Evolutionary conservation across 64 coral and sea anemone species (phyloP).

Genomic region (Dendrophyllia cribrosa): DNA sequence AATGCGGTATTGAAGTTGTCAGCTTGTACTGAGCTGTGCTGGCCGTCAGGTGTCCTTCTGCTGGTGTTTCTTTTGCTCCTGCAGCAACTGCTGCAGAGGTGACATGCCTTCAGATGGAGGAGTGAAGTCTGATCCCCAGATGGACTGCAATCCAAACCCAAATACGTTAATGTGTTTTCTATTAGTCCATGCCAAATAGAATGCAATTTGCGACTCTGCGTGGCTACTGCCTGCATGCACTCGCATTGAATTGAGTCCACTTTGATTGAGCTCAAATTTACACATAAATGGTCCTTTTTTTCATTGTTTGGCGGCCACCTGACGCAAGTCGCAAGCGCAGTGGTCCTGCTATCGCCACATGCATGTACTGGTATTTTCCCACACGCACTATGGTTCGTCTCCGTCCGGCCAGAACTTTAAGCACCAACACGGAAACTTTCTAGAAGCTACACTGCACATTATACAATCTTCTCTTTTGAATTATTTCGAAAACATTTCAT

Average conservation of each 20-base stretch:
- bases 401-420: no score
- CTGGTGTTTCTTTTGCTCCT: slow-evolving; percentile 75
- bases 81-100: slow-evolving; percentile 62
- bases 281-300: neutral
- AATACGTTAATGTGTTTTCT: neutral
- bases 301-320: no score
- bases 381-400: no score
- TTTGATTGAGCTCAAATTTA: neutral
- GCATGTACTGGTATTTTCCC: no score
- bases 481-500: no score
- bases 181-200: neutral
- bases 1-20: slow-evolving; percentile 17
- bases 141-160: slow-evolving; percentile 42
- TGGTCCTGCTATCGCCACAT: no score
- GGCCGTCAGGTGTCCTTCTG: slow-evolving; percentile 62
- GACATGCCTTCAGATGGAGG: slow-evolving; percentile 56
- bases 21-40: neutral
- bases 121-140: slow-evolving; percentile 68
- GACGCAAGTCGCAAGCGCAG: no score
- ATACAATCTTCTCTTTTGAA: no score
- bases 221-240: neutral
- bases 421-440: no score
- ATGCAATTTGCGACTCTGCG: neutral
- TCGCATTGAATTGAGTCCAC: neutral
- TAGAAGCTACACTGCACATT: no score